phyloP scores from a whole-genome alignment of 2,888 invertebrate genomes.

The Campaea margaritaria region DNA sequence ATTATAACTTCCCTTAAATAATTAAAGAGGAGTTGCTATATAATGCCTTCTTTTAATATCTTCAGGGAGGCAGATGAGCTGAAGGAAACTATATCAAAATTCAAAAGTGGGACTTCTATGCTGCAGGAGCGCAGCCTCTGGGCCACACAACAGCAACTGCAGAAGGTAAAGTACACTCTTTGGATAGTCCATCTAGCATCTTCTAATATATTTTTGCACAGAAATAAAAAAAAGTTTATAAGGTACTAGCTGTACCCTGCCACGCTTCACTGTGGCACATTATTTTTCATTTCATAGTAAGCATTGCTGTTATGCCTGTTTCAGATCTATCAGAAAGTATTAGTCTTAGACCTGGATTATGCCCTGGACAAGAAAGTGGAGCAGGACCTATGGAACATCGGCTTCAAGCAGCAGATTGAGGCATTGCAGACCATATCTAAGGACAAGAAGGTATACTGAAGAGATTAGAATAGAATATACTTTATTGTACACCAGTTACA shows the following conservation, averaged over 20 bases:
- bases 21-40: neutral
- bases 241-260: no score
- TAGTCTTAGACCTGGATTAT: constrained; percentile 93
- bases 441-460: constrained; percentile 88
- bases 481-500: no score
- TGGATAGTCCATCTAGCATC: no score
- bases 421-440: constrained; percentile 90
- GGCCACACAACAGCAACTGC: constrained; percentile 77
- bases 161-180: constrained; percentile 64
- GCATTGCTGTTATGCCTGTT: constrained; percentile 31
- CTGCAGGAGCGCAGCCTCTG: constrained; percentile 77
- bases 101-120: constrained; percentile 84
- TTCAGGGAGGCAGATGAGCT: constrained; percentile 90
- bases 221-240: no score
- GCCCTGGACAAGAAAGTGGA: constrained; percentile 95
- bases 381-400: constrained; percentile 95
- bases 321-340: constrained; percentile 89
- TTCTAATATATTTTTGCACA: no score
- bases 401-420: constrained; percentile 95
- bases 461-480: no score
- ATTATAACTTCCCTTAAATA: no score
- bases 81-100: constrained; percentile 88
- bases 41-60: neutral
- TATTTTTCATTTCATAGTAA: neutral
- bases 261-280: no score